Evolutionary conservation across 2,888 invertebrate genomes (phyloP), one percentile per base, ranked within the genome.

Genomic region (Gortyna flavago): DNA sequence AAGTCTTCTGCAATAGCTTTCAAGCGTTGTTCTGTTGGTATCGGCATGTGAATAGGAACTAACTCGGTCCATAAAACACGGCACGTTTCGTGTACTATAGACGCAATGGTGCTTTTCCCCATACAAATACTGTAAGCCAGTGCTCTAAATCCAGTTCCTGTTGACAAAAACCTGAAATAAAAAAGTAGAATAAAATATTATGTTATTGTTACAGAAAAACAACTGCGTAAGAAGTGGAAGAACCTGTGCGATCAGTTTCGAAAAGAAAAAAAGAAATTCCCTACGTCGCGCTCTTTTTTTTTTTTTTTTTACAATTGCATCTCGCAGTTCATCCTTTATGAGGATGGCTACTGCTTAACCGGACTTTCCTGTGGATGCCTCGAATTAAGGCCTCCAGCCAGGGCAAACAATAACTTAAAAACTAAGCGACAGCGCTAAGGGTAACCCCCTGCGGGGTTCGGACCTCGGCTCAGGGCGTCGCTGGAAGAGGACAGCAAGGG

Each of bases 221-320:
- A 84, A 85, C 51, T 84, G 51, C 79, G 77, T 73, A 87, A 85
- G 62, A 87, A 85, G 32, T 85, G 87, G 84, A 87, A 86, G 73
- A 86, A 86, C 74, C 79, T 87, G 73, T 77, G 83, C 21, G 77
- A 80, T 64, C 77, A 82, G 73, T 85, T 65, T 75, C 79, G 83
- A 72, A 86, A 84, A 80, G 82, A 82, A 84, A 78, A 80, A 78
- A 85, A 81, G 68, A 81, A 83, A 70, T 65, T 80, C 41, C 75
- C 75, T 71, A 79, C 79, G n/a, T n/a, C n/a, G n/a, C n/a, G n/a
- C n/a, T n/a, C n/a, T n/a, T n/a, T n/a, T n/a, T n/a, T n/a, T n/a
- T n/a, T n/a, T n/a, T n/a, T n/a, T n/a, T n/a, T n/a, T n/a, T n/a
- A n/a, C n/a, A n/a, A n/a, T n/a, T n/a, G n/a, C n/a, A n/a, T n/a